Percentiles rank a stretch among this genome's conserved stretches.
phyloP scores from a whole-genome alignment of 2,888 invertebrate genomes.

The Pandemis heparana region DNA sequence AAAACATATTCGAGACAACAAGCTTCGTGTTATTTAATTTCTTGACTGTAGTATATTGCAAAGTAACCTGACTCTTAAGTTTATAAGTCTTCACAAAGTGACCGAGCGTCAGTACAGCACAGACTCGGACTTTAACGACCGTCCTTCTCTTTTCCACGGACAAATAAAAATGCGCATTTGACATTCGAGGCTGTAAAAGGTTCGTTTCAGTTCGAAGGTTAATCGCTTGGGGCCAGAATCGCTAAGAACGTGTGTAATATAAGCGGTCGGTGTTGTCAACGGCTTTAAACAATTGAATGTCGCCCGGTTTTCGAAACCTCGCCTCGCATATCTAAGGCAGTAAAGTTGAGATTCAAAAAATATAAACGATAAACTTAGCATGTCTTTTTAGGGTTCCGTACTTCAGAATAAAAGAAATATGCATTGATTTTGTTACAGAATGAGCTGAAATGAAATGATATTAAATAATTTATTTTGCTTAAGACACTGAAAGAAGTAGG shows the following conservation, averaged over 20 bases:
- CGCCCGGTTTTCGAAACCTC: constrained; percentile 39
- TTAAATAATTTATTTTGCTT: too few relatives aligned
- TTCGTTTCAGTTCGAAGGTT: constrained; percentile 58
- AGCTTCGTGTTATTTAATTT: background rate
- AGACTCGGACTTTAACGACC: constrained; percentile 67
- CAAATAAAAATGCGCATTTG: constrained; percentile 62
- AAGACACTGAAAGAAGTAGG: too few relatives aligned
- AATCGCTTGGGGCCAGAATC: constrained; percentile 47
- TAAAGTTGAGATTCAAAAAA: background rate
- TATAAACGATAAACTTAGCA: background rate
- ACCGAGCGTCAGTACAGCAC: constrained; percentile 61
- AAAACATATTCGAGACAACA: background rate
- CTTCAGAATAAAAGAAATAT: background rate
- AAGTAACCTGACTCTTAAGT: constrained; percentile 48
- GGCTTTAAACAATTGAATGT: constrained; percentile 42
- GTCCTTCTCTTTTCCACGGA: constrained; percentile 53
- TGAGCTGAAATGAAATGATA: too few relatives aligned
- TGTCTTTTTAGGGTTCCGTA: background rate
- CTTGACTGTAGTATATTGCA: background rate
- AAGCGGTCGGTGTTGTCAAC: constrained; percentile 38
- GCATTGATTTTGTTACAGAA: background rate
- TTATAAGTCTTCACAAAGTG: constrained; percentile 52
- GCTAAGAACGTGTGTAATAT: constrained; percentile 24
- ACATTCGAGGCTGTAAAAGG: constrained; percentile 54
- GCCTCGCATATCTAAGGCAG: constrained; percentile 22